Evolutionary conservation across 2,888 invertebrate genomes (phyloP).

Genomic region (Rugalucina vietnamica): DNA sequence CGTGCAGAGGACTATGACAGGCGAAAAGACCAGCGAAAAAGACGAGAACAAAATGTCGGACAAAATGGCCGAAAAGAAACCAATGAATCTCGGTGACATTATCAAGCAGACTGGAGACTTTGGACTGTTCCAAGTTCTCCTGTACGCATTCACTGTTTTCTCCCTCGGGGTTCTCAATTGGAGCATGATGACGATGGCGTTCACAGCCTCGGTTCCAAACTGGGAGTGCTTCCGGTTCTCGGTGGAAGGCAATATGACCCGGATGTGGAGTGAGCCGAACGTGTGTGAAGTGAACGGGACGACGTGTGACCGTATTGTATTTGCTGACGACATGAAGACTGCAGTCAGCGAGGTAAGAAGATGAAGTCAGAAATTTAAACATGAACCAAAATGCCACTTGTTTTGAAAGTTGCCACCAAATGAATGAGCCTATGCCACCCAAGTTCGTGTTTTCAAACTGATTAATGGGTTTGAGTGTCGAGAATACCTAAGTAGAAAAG

Average conservation of each 20-base stretch:
- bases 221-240: conserved; percentile 34
- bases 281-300: conserved; percentile 41
- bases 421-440: no score
- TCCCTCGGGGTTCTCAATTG: conserved; percentile 38
- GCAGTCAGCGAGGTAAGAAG: conserved; percentile 57
- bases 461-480: no score
- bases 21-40: no score
- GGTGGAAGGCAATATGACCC: not conserved
- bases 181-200: conserved; percentile 64
- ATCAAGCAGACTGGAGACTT: conserved; percentile 60
- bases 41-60: no score
- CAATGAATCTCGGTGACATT: conserved; percentile 40
- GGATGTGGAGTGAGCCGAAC: conserved; percentile 5
- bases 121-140: conserved; percentile 54
- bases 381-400: no score
- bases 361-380: no score
- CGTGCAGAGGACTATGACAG: no score
- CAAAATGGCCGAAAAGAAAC: not conserved
- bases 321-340: conserved; percentile 51
- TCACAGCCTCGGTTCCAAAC: conserved; percentile 22
- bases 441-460: no score
- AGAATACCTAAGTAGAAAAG: no score
- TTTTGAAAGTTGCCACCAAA: no score
- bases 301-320: conserved; percentile 27
- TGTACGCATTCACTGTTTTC: conserved; percentile 20